A percentile compares a stretch with the other conserved stretches of the same genome.
Evolutionary conservation across 2,888 invertebrate genomes (phyloP).

Genomic region (Chaitophorus viminalis): DNA sequence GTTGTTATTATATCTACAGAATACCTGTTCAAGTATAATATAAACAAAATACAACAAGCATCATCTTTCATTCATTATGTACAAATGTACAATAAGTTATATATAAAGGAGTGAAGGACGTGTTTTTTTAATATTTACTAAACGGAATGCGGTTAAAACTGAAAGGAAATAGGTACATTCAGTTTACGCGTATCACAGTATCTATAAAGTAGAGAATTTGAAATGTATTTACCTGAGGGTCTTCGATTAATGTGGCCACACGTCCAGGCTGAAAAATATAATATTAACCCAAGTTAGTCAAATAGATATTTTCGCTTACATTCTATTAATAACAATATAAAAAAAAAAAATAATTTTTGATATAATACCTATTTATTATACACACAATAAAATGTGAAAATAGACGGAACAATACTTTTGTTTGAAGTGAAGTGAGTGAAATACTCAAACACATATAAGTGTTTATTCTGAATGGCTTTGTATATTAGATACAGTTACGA

Average conservation of each 20-base stretch:
- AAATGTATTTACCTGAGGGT: slow-evolving; percentile 76
- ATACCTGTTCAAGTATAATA: background rate
- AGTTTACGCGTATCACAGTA: slow-evolving; percentile 1
- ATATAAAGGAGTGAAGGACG: no score
- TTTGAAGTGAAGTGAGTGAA: background rate
- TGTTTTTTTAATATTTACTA: slow-evolving; percentile 4
- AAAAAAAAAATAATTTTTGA: background rate
- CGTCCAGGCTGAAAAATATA: slow-evolving; percentile 84
- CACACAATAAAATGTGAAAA: background rate
- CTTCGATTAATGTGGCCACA: slow-evolving; percentile 86
- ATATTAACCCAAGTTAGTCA: slow-evolving; percentile 53
- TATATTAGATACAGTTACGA: slow-evolving; percentile 49
- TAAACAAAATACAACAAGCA: slow-evolving; percentile 4
- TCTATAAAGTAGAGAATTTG: background rate
- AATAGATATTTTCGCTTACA: slow-evolving; percentile 1
- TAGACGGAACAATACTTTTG: slow-evolving; percentile 12
- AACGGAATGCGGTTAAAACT: slow-evolving; percentile 46
- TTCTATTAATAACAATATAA: slow-evolving; percentile 23
- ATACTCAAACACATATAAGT: no score
- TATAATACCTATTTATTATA: background rate
- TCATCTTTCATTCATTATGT: slow-evolving; percentile 9
- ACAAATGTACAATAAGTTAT: slow-evolving; percentile 1
- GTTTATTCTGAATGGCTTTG: slow-evolving; percentile 42
- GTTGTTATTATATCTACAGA: background rate
- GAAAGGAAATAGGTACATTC: slow-evolving; percentile 31